Evolutionary conservation across 2,888 invertebrate genomes (phyloP), one percentile per base, ranked within the genome.

Genomic region (Anticlea derivata): DNA sequence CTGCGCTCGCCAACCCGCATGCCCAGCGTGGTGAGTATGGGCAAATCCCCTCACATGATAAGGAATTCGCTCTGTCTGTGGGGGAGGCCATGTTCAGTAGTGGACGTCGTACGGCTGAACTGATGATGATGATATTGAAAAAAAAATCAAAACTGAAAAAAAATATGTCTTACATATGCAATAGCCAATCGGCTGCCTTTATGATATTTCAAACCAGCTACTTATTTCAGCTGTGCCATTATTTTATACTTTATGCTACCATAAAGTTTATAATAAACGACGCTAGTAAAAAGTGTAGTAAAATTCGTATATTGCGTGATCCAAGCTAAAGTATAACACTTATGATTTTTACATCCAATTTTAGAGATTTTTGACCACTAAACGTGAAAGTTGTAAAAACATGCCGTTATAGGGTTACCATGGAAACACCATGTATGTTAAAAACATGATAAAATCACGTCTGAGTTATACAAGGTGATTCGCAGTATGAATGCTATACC

Each of bases 251-350:
- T 88, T 86, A 87, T 85, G 76, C 68, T 65, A 68, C 66, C 80
- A 82, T 89, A 89, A 89, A 86, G 73, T 86, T 87, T 85, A 86
- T 88, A 86, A 86, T 86, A 86, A 86, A 87, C 83, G 83, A 73
- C 73, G 58, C 58, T 74, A 75, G 73, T 86, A 86, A 86, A 86
- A 83, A 78, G 58, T 61, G 73, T 69, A 72, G 77, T 83, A 80
- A 74, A 74, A 63, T 57, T 48, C 50, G 75, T 74, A 78, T 78
- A 80, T 87, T 75, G 83, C 83, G 78, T 80, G 76, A 53, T 60
- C 53, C 64, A 51, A 52, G 55, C 54, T 50, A 55, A 57, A 58
- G 66, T 63, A 63, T 62, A 57, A 50, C 70, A 67, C 71, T 74
- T 70, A 73, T 66, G 70, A 67, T 68, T 73, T 58, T 55, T 44